A percentile compares a stretch with the other conserved stretches of the same genome.
phyloP scores from a whole-genome alignment of 2,113 vertebrate species.

The Cnemophilus loriae region DNA sequence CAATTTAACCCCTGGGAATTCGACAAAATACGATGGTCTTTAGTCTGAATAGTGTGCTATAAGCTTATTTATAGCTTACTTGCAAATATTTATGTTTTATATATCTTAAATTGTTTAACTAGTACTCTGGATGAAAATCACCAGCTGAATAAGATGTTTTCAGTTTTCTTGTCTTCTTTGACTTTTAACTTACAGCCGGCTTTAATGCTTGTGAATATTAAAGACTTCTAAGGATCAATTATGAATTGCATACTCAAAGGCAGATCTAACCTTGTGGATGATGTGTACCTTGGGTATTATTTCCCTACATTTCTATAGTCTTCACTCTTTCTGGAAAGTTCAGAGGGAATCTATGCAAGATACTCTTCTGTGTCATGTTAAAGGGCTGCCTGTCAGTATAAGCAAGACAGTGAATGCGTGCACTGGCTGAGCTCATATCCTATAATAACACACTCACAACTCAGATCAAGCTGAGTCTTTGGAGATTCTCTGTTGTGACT shows the following conservation, averaged over 20 bases:
- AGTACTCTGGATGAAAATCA: background rate
- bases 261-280: background rate
- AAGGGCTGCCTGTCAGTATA: background rate
- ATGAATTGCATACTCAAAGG: background rate
- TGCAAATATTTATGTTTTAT: background rate
- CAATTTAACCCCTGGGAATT: background rate
- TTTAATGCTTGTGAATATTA: background rate
- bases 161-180: background rate
- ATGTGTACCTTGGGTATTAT: background rate
- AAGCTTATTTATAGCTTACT: background rate
- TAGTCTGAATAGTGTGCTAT: background rate
- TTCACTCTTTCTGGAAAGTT: background rate
- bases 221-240: background rate
- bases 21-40: background rate
- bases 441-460: background rate
- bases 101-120: background rate
- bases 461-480: fast-evolving
- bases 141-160: background rate
- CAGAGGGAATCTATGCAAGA: background rate
- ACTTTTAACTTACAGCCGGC: background rate
- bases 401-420: background rate
- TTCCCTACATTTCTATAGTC: background rate
- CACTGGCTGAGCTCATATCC: background rate
- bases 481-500: background rate
- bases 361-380: background rate